Evolutionary conservation across 2,797 vertebrate genomes (phyloP).

Genomic region (Poliocrania exsul): DNA sequence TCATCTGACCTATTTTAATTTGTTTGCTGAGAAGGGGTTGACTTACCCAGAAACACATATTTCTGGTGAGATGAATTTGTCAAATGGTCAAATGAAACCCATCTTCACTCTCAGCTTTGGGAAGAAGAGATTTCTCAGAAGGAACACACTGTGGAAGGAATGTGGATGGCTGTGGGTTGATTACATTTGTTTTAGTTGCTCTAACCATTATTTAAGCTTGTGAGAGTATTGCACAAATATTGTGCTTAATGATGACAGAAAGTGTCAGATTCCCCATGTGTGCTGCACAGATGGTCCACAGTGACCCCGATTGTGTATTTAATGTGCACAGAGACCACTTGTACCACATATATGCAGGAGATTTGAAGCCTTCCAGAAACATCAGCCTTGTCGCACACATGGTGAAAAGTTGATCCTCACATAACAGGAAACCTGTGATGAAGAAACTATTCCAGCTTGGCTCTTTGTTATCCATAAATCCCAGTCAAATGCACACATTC

Average conservation of each 20-base stretch:
- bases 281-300: conserved; percentile 46
- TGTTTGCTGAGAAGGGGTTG: background rate
- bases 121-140: background rate
- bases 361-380: conserved; percentile 36
- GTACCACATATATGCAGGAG: background rate
- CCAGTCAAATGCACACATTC: conserved; percentile 47
- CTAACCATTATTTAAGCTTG: background rate
- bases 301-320: background rate
- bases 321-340: background rate
- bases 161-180: background rate
- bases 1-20: background rate
- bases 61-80: background rate
- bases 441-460: background rate
- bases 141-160: background rate
- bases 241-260: background rate
- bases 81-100: background rate
- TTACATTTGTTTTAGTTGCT: background rate
- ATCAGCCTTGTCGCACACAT: background rate
- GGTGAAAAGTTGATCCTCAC: conserved; percentile 26
- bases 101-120: background rate
- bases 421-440: background rate
- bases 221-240: background rate
- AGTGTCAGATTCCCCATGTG: conserved; percentile 14
- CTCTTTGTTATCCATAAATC: conserved; percentile 30
- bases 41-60: background rate